Evolutionary conservation across 1,140 invertebrate genomes (phyloP).

Genomic region (Leptonema lineaticorne): DNA sequence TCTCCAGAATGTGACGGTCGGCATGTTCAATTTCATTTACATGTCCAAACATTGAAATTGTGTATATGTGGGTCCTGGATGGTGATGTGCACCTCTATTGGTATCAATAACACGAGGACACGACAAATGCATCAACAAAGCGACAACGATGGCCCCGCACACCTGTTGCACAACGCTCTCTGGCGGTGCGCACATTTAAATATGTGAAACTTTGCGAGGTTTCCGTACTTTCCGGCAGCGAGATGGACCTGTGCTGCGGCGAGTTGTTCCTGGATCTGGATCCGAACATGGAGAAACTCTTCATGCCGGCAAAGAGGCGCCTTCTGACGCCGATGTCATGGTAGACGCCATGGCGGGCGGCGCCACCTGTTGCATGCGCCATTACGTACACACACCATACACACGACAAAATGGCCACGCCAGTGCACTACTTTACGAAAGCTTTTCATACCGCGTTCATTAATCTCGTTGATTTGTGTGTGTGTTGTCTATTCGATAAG

Average conservation of each 20-base stretch:
- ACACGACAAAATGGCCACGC: too few species aligned
- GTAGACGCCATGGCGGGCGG: slow-evolving; percentile 44
- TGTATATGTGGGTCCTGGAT: neutral
- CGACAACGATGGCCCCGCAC: slow-evolving; percentile 27
- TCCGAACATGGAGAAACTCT: slow-evolving; percentile 72
- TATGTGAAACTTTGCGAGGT: slow-evolving; percentile 37
- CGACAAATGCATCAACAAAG: slow-evolving; percentile 3
- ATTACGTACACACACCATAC: neutral
- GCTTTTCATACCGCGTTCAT: neutral
- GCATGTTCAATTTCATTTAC: too few species aligned
- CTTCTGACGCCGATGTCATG: slow-evolving; percentile 62
- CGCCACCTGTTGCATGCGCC: slow-evolving; percentile 30
- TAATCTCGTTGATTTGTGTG: neutral
- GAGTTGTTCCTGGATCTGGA: slow-evolving; percentile 64
- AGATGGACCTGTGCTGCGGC: slow-evolving; percentile 74
- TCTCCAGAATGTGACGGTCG: too few species aligned
- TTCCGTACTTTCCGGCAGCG: slow-evolving; percentile 76
- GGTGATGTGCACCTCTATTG: neutral
- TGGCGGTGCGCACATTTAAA: slow-evolving; percentile 34
- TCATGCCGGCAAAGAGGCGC: slow-evolving; percentile 71
- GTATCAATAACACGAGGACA: too few species aligned
- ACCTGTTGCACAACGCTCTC: slow-evolving; percentile 26
- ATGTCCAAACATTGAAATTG: too few species aligned
- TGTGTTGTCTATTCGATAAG: neutral
- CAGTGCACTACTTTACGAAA: too few species aligned